Percentiles rank a stretch among this genome's conserved stretches.
Evolutionary conservation across 1,140 invertebrate genomes (phyloP).

Genomic region (Pogonognathellus flavescens): DNA sequence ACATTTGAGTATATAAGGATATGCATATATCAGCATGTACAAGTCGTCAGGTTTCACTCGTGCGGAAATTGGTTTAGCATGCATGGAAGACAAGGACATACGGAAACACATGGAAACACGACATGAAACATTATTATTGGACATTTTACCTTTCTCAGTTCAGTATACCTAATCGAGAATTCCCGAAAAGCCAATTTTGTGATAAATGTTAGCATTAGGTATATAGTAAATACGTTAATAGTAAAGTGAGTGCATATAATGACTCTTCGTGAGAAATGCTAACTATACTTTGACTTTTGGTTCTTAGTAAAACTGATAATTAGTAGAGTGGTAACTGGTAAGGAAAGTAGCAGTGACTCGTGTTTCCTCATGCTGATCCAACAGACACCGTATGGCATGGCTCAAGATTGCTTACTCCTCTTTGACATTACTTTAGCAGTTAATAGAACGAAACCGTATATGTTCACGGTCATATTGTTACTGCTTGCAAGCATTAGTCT

Average conservation of each 20-base stretch:
- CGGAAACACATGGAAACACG: slow-evolving; percentile 1
- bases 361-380: slow-evolving; percentile 43
- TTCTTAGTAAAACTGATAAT: slow-evolving; percentile 23
- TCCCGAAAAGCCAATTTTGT: not conserved
- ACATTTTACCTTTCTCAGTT: not conserved
- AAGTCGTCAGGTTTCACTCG: slow-evolving; percentile 23
- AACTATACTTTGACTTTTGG: not conserved
- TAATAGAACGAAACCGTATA: slow-evolving; percentile 30
- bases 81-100: not conserved
- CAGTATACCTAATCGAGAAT: not conserved
- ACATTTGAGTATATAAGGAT: no score
- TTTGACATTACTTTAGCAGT: slow-evolving; percentile 13
- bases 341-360: slow-evolving; percentile 5
- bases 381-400: slow-evolving; percentile 37
- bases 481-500: not conserved
- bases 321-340: not conserved
- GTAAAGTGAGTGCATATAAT: not conserved
- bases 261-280: not conserved
- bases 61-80: slow-evolving; percentile 46
- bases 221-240: not conserved
- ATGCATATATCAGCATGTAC: not conserved
- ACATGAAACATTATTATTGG: slow-evolving; percentile 1
- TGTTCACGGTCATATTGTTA: slow-evolving; percentile 10
- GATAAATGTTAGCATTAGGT: not conserved
- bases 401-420: slow-evolving; percentile 35